These are phyloP conservation scores for Eumacrocentrus americanus DNA, from an alignment of 2,888 invertebrate species.

Conservation along the genomic window DNA sequence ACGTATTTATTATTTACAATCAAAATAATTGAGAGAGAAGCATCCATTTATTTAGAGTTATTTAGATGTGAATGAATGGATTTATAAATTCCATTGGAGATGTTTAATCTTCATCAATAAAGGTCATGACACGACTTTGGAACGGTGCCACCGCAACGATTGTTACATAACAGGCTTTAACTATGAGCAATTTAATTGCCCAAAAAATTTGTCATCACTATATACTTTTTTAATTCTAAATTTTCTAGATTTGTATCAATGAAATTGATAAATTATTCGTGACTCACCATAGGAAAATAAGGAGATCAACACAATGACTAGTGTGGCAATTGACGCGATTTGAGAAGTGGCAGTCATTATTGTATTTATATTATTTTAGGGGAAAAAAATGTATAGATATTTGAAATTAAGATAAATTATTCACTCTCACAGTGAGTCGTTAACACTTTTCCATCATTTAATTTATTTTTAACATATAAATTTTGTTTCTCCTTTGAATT, in stretches of 20 bases:
- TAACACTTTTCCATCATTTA: no score
- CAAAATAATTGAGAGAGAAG: no score
- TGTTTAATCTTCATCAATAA: background rate
- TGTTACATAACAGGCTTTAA: conserved; percentile 13
- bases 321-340: conserved; percentile 15
- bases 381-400: no score
- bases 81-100: background rate
- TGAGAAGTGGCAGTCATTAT: conserved; percentile 15
- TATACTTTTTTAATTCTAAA: background rate
- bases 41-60: background rate
- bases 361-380: background rate
- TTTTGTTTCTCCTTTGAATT: no score
- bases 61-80: background rate
- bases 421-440: no score
- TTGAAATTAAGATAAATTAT: no score
- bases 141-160: background rate
- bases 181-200: background rate
- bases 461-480: no score
- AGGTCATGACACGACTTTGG: background rate
- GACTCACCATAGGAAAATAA: conserved; percentile 23
- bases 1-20: no score
- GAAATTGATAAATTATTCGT: background rate
- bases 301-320: conserved; percentile 14
- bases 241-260: background rate
- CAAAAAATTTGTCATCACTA: background rate